Evolutionary conservation across 53 echinoderm and acorn worm genomes (phyloP).

Genomic region (Holothuria leucospilota): DNA sequence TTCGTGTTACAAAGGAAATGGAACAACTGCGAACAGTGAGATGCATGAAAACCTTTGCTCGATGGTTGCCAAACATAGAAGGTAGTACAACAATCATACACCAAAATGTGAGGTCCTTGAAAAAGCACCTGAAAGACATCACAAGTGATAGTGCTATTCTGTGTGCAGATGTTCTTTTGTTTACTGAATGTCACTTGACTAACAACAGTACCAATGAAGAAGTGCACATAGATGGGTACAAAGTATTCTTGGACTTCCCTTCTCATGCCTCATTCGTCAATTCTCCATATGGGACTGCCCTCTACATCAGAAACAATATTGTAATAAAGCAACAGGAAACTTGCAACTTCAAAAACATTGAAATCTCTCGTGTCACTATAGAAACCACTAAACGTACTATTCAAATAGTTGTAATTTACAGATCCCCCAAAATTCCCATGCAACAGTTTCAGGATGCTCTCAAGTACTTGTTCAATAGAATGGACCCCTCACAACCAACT

Average conservation of each 20-base stretch:
- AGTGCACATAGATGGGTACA: too few species aligned
- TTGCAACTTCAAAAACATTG: constrained; percentile 6
- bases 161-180: constrained; percentile 27
- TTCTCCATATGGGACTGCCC: constrained; percentile 3
- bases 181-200: constrained; percentile 28
- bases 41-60: neutral
- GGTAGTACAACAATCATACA: neutral
- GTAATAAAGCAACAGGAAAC: neutral
- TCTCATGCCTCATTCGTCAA: too few species aligned
- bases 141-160: neutral
- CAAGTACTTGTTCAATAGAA: neutral
- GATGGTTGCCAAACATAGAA: neutral
- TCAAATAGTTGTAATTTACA: constrained; percentile 31
- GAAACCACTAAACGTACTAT: neutral
- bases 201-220: neutral
- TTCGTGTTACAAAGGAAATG: too few species aligned
- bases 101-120: constrained; percentile 38
- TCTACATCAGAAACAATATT: too few species aligned
- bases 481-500: neutral
- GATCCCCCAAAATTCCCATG: neutral
- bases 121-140: constrained; percentile 1
- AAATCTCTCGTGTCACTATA: neutral
- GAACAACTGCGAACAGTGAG: neutral
- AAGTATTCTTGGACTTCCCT: neutral
- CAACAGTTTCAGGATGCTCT: constrained; percentile 2